Percentiles rank a stretch among this genome's conserved stretches.
Conservation (phyloP, 2,113 vertebrate genomes). For the Panthera tigris region DNA sequence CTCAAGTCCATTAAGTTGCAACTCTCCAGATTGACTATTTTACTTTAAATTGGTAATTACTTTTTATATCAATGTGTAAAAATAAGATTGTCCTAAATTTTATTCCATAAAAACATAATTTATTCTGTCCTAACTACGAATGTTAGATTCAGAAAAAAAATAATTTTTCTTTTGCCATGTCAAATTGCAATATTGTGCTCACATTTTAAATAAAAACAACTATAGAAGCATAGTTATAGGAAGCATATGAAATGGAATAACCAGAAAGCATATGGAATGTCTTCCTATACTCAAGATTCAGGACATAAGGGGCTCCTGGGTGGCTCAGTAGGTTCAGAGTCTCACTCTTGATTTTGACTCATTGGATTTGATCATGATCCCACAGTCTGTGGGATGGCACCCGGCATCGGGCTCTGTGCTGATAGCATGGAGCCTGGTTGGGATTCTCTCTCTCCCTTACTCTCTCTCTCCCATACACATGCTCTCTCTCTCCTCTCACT, state of each 20-base stretch:
- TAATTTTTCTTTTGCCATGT: neutral
- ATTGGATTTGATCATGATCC: too few species aligned
- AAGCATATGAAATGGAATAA: too few species aligned
- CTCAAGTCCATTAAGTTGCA: neutral
- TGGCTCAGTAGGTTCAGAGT: too few species aligned
- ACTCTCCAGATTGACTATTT: neutral
- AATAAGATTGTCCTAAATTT: neutral
- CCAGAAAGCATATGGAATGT: neutral
- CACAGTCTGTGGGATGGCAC: too few species aligned
- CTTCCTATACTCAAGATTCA: neutral
- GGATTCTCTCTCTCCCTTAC: too few species aligned
- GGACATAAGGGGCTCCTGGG: too few species aligned
- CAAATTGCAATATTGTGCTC: neutral
- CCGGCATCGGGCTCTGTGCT: too few species aligned
- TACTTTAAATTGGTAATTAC: neutral
- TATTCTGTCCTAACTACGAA: neutral
- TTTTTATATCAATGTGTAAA: neutral
- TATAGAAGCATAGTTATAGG: neutral
- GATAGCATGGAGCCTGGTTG: too few species aligned
- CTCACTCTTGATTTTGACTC: too few species aligned
- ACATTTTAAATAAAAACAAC: slow-evolving; percentile 20
- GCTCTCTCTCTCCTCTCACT: too few species aligned
- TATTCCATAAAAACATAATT: neutral
- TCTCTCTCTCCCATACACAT: too few species aligned
- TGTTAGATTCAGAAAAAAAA: neutral